Conservation (phyloP, 2,888 invertebrate species). For the Sinodicranocentrus sp. region DNA sequence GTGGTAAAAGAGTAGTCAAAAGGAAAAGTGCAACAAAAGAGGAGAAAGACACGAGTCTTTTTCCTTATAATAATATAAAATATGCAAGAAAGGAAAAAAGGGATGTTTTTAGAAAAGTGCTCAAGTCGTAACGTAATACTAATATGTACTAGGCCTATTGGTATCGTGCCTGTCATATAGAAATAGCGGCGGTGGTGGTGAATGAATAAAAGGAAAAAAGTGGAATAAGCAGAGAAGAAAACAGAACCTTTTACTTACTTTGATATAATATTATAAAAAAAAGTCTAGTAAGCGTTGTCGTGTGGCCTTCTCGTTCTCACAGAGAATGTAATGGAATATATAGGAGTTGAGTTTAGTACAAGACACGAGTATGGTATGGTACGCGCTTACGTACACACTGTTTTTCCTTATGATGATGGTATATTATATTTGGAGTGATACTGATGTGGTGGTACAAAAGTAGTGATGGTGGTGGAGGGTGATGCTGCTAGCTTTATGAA, state of each 20-base stretch:
- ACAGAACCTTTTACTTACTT: constrained; percentile 60
- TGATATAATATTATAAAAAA: constrained; percentile 69
- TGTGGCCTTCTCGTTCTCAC: constrained; percentile 32
- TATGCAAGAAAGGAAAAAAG: constrained; percentile 53
- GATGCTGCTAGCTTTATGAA: constrained; percentile 14
- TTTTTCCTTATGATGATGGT: constrained; percentile 56
- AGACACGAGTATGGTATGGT: constrained; percentile 33
- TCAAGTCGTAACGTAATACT: constrained; percentile 40
- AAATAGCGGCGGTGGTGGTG: constrained; percentile 42
- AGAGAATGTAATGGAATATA: constrained; percentile 40
- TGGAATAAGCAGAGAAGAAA: constrained; percentile 43
- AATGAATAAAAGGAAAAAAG: constrained; percentile 56
- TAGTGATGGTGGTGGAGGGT: neutral
- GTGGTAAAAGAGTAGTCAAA: constrained; percentile 16
- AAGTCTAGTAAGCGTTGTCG: constrained; percentile 50
- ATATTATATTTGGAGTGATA: constrained; percentile 51
- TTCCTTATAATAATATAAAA: constrained; percentile 50
- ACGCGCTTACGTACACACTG: constrained; percentile 35
- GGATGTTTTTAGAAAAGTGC: constrained; percentile 35
- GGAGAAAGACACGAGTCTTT: constrained; percentile 36
- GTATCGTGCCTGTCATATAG: constrained; percentile 56
- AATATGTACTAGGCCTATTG: constrained; percentile 25
- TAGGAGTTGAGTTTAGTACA: constrained; percentile 4
- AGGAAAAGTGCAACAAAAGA: constrained; percentile 58
- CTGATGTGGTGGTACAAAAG: constrained; percentile 9